Evolutionary conservation across 2,797 vertebrate species (phyloP), one percentile per base, ranked within the genome.

Genomic region (Melanotaenia parkinsoni): DNA sequence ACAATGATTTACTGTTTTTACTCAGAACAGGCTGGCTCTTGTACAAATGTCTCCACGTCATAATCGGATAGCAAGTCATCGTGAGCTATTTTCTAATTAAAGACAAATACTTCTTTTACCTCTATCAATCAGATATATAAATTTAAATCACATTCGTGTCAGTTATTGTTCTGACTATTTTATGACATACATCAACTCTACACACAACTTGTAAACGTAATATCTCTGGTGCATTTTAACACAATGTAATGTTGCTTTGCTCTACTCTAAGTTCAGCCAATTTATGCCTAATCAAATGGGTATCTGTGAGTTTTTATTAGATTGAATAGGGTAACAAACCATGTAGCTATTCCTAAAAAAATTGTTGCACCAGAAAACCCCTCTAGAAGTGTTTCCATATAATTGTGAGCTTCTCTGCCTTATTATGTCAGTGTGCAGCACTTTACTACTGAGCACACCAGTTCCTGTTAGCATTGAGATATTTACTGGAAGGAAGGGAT

Each of bases 261-360:
- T 56, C 54, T 14, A 28, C 7, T 7, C 13, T 26, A 1, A 16
- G 6, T 62, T 66, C 32, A 50, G 32, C 32, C 20, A 63, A 61
- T 67, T 77, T 13, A 63, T 59, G 60, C 43, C 4, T 20, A 32
- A 68, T 18, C 30, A 37, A 26, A 9, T 47, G 6, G 68, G 56
- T n/a, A 45, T 45, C 28, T 59, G 4, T 50, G 13, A 38, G 37
- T 32, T 24, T 16, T 14, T 47, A 22, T 51, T 3, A 59, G 7
- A 35, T 5, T 32, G 16, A 8, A 56, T 18, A 30, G 14, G 54
- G 16, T 12, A 54, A 16, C 1, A 30, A 56, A 54, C 53, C 12
- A 14, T 14, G 10, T 28, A 30, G 30, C 30, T 30, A 14, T 26
- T 28, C 53, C 14, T 28, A 26, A 28, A 28, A 26, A 22, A 53